These are phyloP conservation scores for Pseudanteris insignis DNA, from an alignment of 2,888 invertebrate genomes.

Conservation along the genomic window DNA sequence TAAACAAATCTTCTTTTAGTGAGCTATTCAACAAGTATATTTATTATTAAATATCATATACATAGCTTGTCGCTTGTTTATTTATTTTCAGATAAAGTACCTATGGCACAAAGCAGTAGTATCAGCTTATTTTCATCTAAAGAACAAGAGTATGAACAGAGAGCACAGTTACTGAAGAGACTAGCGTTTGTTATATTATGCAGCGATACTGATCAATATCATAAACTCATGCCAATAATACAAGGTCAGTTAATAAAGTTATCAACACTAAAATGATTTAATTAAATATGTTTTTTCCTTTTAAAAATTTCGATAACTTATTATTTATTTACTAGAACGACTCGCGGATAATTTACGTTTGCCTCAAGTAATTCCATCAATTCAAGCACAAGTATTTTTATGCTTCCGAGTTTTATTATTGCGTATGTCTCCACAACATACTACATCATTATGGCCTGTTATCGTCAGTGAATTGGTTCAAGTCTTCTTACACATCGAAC, in stretches of 20 bases:
- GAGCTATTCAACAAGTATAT: no score
- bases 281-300: conserved; percentile 1
- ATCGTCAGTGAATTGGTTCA: conserved; percentile 92
- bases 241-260: conserved; percentile 73
- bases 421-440: conserved; percentile 83
- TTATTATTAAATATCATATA: no score
- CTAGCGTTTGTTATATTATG: conserved; percentile 86
- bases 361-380: conserved; percentile 76
- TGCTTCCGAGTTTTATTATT: conserved; percentile 87
- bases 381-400: conserved; percentile 87
- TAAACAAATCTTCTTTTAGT: no score
- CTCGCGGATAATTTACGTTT: conserved; percentile 83
- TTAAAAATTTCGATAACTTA: no score
- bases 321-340: no score
- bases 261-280: no score
- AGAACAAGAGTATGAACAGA: conserved; percentile 85
- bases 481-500: conserved; percentile 86
- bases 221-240: conserved; percentile 87
- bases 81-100: conserved; percentile 76
- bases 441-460: conserved; percentile 90
- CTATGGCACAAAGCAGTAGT: conserved; percentile 80
- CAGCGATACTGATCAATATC: conserved; percentile 87
- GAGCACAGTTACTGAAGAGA: conserved; percentile 81
- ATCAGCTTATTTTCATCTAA: conserved; percentile 83
- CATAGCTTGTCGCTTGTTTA: no score